phyloP scores from a whole-genome alignment of 2,797 vertebrate species.

The Thalassophryne amazonica region DNA sequence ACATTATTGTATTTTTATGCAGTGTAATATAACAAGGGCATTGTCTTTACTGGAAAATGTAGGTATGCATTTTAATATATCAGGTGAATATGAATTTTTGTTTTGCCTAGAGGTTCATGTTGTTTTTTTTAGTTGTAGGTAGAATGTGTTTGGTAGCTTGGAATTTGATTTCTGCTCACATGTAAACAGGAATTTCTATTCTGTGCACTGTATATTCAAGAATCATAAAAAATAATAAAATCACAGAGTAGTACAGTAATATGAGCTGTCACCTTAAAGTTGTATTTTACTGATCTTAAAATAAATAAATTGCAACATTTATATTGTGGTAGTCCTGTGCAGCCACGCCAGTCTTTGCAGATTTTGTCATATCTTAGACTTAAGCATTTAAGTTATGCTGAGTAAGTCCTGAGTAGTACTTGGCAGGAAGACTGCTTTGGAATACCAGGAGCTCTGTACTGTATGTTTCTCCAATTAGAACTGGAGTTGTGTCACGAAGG shows the following conservation, averaged over 20 bases:
- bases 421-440: too few species aligned
- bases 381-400: too few species aligned
- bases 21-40: conserved; percentile 18
- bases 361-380: too few species aligned
- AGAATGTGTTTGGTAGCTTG: neutral
- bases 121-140: neutral
- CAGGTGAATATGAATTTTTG: conserved; percentile 19
- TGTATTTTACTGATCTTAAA: neutral
- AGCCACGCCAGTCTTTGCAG: too few species aligned
- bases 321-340: too few species aligned
- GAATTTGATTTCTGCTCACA: conserved; percentile 2
- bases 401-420: too few species aligned
- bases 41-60: conserved; percentile 13
- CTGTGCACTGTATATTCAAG: neutral
- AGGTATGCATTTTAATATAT: neutral
- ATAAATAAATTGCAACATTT: too few species aligned
- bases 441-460: too few species aligned
- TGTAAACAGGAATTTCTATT: conserved; percentile 15
- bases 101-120: neutral
- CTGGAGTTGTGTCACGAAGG: too few species aligned
- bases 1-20: conserved; percentile 1
- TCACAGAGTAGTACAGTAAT: conserved; percentile 9
- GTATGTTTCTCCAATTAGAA: too few species aligned
- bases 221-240: conserved; percentile 3
- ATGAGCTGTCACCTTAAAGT: neutral